Evolutionary conservation across 2,113 vertebrate species (phyloP).

Genomic region (Ploceus nigricollis): DNA sequence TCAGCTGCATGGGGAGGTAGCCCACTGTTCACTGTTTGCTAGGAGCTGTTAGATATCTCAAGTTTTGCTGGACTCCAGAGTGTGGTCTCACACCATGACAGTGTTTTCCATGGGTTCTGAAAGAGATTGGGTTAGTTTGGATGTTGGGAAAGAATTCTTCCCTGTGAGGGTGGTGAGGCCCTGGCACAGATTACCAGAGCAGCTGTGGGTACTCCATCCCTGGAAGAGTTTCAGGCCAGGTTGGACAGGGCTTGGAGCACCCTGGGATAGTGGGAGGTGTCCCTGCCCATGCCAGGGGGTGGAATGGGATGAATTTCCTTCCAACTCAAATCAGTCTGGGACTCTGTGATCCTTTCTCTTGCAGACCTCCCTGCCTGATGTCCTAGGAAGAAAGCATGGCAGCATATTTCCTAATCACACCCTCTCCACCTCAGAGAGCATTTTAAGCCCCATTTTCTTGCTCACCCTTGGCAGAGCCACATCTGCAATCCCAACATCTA

Average conservation of each 20-base stretch:
- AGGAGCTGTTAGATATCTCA: background rate
- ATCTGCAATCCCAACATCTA: background rate
- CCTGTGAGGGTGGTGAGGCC: background rate
- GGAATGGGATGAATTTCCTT: background rate
- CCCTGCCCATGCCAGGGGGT: background rate
- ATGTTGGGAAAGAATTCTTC: background rate
- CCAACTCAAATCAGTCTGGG: background rate
- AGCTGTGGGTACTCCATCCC: background rate
- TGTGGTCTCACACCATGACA: fast-evolving
- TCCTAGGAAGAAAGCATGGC: background rate
- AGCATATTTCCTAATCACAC: background rate
- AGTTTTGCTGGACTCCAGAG: background rate
- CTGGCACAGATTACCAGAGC: background rate
- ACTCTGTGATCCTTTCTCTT: background rate
- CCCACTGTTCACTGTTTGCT: background rate
- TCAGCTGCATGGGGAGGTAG: background rate
- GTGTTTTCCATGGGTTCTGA: background rate
- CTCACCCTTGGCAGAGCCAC: background rate
- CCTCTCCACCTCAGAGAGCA: background rate
- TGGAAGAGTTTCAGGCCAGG: background rate
- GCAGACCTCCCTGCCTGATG: background rate
- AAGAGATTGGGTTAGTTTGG: background rate
- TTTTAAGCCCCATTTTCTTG: background rate
- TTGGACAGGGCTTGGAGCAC: background rate
- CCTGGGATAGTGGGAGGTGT: background rate